Evolutionary conservation across 1,140 invertebrate genomes (phyloP), one percentile per base, ranked within the genome.

Genomic region (Drosophila leontia): DNA sequence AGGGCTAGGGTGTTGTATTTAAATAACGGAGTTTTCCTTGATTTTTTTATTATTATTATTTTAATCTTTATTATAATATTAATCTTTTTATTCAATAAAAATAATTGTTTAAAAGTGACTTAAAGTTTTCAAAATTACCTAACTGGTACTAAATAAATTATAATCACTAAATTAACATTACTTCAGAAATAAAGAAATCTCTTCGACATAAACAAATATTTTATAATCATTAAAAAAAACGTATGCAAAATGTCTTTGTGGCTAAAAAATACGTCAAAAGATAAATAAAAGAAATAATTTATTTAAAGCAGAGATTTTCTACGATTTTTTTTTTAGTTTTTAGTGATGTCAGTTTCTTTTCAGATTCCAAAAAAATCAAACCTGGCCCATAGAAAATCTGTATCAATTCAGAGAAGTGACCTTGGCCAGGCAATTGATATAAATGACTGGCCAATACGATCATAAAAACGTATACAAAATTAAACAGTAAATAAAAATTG

Each of bases 401-500:
- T 48, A 56, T 50, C 29, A 13, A 15, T 37, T 41, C 44, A 2
- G 15, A 3, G 12, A 3, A 32, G 23, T 29, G 53, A 51, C 69
- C 69, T 71, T 72, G 69, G 19, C 29, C 34, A 35, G 4, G 19
- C 55, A 72, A 72, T 72, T 60, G 53, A 26, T 42, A 13, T 26
- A 44, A 59, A 44, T 37, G 45, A 42, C 67, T 59, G 23, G 32
- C 47, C 67, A 71, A 72, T 37, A 39, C 51, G 67, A 72, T 51
- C 53, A 37, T 59, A 51, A 71, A 70, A 59, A 37, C 15, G 44
- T 15, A 60, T 50, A 50, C 37, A 59, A 72, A 59, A 70, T 59
- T 35, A 26, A 72, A 59, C 41, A 72, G 65, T 71, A 59, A 50
- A 72, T 59, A 72, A 51, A 71, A 60, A 48, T 42, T 44, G 67